Conservation (phyloP, 2,888 invertebrate genomes). For the Synergus japonicus region DNA sequence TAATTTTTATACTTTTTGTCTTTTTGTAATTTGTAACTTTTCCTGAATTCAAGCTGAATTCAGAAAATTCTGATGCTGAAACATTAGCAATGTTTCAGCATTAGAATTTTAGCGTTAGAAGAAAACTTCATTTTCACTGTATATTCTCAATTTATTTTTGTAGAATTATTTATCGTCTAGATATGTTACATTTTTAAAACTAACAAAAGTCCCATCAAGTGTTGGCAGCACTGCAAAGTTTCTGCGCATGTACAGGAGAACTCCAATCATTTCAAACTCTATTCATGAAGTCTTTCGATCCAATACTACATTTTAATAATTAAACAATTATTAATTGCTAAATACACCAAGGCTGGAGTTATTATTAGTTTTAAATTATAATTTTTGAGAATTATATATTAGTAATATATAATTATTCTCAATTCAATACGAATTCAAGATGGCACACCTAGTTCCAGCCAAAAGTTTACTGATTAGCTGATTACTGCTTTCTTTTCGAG, state of each 20-base stretch:
- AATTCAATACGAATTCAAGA: slow-evolving; percentile 1
- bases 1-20: neutral
- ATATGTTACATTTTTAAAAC: neutral
- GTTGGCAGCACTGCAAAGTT: neutral
- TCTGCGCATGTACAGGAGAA: neutral
- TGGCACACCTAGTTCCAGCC: neutral
- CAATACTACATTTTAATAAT: neutral
- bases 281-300: slow-evolving; percentile 3
- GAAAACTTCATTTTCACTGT: neutral
- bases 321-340: no score
- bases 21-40: neutral
- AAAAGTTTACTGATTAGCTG: neutral
- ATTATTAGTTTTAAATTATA: neutral
- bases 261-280: neutral
- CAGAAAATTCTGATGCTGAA: no score
- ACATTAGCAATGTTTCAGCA: neutral
- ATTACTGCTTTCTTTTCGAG: neutral
- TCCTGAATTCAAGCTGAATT: neutral
- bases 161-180: neutral
- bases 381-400: neutral
- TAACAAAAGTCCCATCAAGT: neutral
- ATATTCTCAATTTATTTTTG: neutral
- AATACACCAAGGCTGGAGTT: no score
- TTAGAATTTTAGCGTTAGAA: neutral
- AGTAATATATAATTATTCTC: neutral